Base-by-base conservation (phyloP, 2,888 invertebrate species). In the Eupithecia subfuscata region DNA sequence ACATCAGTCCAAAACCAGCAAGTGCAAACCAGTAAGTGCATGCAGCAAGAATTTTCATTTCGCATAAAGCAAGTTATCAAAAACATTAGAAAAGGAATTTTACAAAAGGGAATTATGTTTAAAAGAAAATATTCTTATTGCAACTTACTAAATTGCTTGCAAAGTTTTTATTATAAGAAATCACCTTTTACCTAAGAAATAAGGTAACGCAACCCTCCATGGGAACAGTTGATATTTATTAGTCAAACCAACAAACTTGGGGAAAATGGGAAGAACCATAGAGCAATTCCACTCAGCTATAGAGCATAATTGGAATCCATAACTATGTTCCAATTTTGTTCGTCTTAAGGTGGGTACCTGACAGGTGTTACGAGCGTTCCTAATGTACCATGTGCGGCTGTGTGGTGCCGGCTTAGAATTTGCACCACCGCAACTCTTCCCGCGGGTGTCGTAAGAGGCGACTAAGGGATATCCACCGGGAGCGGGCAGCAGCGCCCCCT, bases 221-320 rank as follows among this genome's bases (percentile, higher is more conserved):
- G 52, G 71, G 68, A 71, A 71, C 75, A 78, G 81, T 81, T 79
- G 82, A 85, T 85, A 86, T 86, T 84, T 86, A 86, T 84, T 84
- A 84, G 82, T 30, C 68, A 72, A 74, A 79, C 76, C 82, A 81
- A 82, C 83, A 85, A 82, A 81, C 80, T 81, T 80, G 75, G 78
- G 45, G 75, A 30, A 71, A 69, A 9, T 60, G 37, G 30, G 11
- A 48, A 69, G 40, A 65, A 30, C 12, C 60, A 60, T 25, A 60
- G 25, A 60, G 60, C 60, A 70, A 60, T 60, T 40, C 68, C 16
- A 69, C 4, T 16, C 25, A 30, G 37, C 68, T 75, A 68, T 52
- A 40, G 25, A 64, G 37, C 5, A 11, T n/a, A n/a, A 52, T 2
- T 9, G 2, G 5, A 22, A 56, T 56, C 52, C 2, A n/a, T n/a